Evolutionary conservation across 2,797 vertebrate species (phyloP), one percentile per base, ranked within the genome.

Genomic region (Sebastolobus alascanus): DNA sequence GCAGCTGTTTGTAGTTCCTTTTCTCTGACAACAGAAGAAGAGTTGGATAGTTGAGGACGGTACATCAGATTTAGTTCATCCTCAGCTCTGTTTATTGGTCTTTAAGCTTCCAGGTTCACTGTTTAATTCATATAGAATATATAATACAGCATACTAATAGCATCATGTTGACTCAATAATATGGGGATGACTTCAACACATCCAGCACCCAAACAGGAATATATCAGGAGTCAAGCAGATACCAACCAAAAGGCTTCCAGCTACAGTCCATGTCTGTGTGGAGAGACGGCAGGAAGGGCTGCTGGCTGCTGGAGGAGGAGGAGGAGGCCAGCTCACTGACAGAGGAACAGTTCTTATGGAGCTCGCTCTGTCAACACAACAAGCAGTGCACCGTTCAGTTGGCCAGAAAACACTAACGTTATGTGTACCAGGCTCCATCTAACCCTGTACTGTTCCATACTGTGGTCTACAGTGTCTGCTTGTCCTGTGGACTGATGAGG

Each of bases 211-310:
- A 54, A 22, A 20, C n/a, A 12, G 40, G n/a, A 54, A 3, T 16
- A 74, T 14, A 16, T 22, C 1, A 31, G 16, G 2, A 20, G 22
- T 56, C 0, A 4, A 54, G n/a, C 8, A 38, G 58, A 64, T 58
- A 93, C 96, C 93, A 90, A 99, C 98, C 98, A 6, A 99, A 99
- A 1, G 98, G 98, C 56, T 96, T 96, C 98, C 98, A 99, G 92
- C 94, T 94, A 80, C 98, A 99, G 96, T 97, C 97, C 0, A 92
- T 88, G 43, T 94, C 96, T 40, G 90, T 85, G 74, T 95, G 95
- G 25, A 93, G 90, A 4, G 81, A 14, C 38, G 86, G 1, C 8
- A 13, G 93, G 65, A 77, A 88, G 27, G 90, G 0, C 43, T 16
- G 1, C 58, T 73, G 90, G 59, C 29, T 66, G 61, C 71, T 63